Evolutionary conservation across 1,140 invertebrate genomes (phyloP).

Genomic region (Thereuonema tuberculata): DNA sequence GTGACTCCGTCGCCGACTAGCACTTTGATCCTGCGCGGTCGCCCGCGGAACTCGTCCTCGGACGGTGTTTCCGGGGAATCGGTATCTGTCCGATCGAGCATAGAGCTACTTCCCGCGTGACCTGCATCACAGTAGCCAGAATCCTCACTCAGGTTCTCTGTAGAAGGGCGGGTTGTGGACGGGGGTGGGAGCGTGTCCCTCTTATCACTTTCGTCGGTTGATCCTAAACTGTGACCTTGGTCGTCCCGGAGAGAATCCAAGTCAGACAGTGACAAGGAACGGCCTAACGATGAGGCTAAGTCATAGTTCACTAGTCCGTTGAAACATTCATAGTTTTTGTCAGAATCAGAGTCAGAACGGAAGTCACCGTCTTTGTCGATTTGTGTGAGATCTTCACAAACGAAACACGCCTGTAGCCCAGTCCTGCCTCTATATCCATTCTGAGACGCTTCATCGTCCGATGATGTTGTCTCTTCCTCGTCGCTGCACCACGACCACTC

Average conservation of each 20-base stretch:
- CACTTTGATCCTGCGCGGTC: neutral
- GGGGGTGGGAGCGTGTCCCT: neutral
- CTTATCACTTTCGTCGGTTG: neutral
- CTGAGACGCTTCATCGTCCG: neutral
- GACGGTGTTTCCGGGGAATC: slow-evolving; percentile 4
- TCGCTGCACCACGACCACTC: neutral
- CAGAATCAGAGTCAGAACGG: neutral
- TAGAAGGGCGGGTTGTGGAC: slow-evolving; percentile 36
- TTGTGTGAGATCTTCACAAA: neutral
- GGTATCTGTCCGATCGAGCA: neutral
- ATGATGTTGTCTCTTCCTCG: neutral
- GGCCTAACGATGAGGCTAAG: neutral
- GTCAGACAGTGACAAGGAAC: neutral
- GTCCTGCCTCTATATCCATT: no score
- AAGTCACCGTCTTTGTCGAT: neutral
- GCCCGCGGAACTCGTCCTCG: neutral
- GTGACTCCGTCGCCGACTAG: neutral
- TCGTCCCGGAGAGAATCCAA: neutral
- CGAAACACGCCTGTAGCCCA: neutral
- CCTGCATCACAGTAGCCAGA: slow-evolving; percentile 49
- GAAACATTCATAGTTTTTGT: neutral
- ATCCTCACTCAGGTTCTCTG: slow-evolving; percentile 57
- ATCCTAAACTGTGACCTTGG: neutral
- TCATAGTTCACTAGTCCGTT: neutral
- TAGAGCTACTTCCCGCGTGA: neutral